A percentile compares a stretch with the other conserved stretches of the same genome.
Evolutionary conservation across 1,140 invertebrate genomes (phyloP).

Genomic region (Polypedilum vanderplanki): DNA sequence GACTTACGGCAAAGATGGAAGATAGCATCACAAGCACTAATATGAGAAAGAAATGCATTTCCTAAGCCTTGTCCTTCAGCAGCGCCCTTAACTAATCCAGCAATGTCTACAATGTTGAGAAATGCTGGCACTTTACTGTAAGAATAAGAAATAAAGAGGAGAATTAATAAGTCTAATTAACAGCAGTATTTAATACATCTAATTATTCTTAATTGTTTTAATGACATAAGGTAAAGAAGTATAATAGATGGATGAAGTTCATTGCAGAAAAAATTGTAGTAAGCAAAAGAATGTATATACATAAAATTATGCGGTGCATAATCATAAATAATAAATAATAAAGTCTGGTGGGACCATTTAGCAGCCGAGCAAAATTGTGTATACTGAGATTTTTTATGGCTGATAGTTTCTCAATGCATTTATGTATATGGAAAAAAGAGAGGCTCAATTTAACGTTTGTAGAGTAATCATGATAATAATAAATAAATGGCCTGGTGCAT

Average conservation of each 20-base stretch:
- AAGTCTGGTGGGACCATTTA: constrained; percentile 10
- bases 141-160: constrained; percentile 1
- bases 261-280: too few species aligned
- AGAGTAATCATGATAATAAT: constrained; percentile 14
- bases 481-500: constrained; percentile 5
- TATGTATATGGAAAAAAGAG: not conserved
- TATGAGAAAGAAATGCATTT: constrained; percentile 97
- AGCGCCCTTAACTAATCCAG: constrained; percentile 95
- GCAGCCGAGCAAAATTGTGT: not conserved
- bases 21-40: constrained; percentile 97
- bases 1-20: constrained; percentile 94
- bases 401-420: not conserved
- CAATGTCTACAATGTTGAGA: constrained; percentile 96
- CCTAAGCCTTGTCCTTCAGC: constrained; percentile 96
- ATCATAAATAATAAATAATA: not conserved
- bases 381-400: constrained; percentile 2
- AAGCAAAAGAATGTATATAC: not conserved
- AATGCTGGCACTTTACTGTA: constrained; percentile 94
- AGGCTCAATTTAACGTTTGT: constrained; percentile 5
- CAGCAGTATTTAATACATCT: too few species aligned
- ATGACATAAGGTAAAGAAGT: not conserved
- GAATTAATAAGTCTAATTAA: constrained; percentile 16
- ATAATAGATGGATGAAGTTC: too few species aligned
- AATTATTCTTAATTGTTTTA: not conserved
- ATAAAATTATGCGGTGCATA: constrained; percentile 14